These are phyloP conservation scores for Polydrusus pterygomalis DNA, from an alignment of 2,888 invertebrate genomes.

Conservation along the genomic window DNA sequence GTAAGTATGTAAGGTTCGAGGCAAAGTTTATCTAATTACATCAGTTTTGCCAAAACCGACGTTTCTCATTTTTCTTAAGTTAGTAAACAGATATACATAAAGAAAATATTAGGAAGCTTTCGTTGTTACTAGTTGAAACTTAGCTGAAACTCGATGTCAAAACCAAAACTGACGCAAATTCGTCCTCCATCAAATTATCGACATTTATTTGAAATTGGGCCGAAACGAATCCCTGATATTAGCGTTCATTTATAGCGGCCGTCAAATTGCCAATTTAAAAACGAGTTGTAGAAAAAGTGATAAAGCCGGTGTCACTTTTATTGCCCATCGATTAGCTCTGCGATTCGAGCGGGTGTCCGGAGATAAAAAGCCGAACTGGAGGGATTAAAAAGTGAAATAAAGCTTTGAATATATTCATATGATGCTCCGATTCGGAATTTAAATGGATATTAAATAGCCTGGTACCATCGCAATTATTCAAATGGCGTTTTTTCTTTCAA, in stretches of 20 bases:
- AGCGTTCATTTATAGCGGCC: conserved; percentile 21
- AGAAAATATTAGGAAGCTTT: no score
- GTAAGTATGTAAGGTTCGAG: no score
- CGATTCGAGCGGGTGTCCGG: not conserved
- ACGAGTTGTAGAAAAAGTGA: conserved; percentile 17
- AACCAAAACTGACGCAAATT: conserved; percentile 29
- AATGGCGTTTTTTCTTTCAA: no score
- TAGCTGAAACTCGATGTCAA: not conserved
- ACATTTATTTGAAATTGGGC: conserved; percentile 38
- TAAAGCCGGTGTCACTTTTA: conserved; percentile 13
- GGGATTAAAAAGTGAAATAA: not conserved
- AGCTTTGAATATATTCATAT: not conserved
- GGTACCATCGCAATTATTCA: no score
- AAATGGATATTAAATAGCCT: no score
- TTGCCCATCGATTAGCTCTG: conserved; percentile 2
- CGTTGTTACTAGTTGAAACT: no score
- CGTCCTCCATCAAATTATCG: conserved; percentile 36
- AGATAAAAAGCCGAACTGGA: not conserved
- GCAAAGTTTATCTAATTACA: no score
- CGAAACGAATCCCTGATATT: conserved; percentile 12
- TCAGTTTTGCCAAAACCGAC: no score
- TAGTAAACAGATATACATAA: no score
- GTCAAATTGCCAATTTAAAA: conserved; percentile 25
- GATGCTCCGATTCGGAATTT: not conserved
- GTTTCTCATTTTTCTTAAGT: no score